Conservation (phyloP, 1,140 invertebrate species). For the Leptonema lineaticorne region DNA sequence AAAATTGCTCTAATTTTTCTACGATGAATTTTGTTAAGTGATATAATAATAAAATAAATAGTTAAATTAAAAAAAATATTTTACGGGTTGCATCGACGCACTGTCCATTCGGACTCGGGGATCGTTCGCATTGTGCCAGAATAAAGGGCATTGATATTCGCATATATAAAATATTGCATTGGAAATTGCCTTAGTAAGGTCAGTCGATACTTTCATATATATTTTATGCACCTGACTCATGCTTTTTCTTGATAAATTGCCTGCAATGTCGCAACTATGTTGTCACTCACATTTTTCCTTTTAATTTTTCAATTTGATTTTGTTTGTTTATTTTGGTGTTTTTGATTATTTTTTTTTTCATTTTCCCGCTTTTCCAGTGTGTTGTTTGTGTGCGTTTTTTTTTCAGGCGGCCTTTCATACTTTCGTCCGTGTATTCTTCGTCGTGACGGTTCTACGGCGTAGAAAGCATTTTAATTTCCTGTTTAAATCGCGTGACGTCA, state of each 20-base stretch:
- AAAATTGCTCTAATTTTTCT: no score
- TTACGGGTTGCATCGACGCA: conserved; percentile 14
- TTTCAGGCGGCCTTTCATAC: not conserved
- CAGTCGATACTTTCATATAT: conserved; percentile 13
- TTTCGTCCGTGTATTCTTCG: not conserved
- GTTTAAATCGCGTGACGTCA: conserved; percentile 39
- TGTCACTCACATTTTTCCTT: no score
- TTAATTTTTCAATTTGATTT: no score
- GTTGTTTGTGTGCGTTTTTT: not conserved
- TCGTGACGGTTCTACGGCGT: not conserved
- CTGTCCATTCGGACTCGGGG: not conserved
- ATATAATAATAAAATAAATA: no score
- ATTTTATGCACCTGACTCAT: conserved; percentile 25
- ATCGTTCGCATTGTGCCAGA: not conserved
- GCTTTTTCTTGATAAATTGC: no score
- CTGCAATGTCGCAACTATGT: no score
- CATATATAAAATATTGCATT: conserved; percentile 32
- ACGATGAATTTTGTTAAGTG: no score
- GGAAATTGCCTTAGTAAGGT: conserved; percentile 33
- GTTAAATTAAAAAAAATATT: no score
- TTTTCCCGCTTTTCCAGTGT: no score
- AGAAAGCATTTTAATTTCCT: conserved; percentile 41
- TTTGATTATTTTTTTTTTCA: not conserved
- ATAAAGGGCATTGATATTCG: conserved; percentile 34
- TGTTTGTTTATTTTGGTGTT: not conserved